Evolutionary conservation across 2,113 vertebrate genomes (phyloP).

Genomic region (Rattus norvegicus): DNA sequence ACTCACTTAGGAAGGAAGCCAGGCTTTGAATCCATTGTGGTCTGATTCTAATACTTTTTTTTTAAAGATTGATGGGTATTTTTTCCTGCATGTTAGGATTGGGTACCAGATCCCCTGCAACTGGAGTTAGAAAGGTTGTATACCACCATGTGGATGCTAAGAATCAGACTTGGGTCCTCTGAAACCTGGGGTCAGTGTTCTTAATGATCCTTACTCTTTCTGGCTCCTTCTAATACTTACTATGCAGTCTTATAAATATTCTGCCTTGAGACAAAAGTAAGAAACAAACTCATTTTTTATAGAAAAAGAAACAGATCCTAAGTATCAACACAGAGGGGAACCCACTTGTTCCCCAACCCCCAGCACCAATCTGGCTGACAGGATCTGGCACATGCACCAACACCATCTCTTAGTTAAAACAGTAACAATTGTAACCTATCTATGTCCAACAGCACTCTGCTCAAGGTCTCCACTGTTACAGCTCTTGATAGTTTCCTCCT

Average conservation of each 20-base stretch:
- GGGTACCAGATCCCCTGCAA: not conserved
- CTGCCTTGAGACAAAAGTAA: not conserved
- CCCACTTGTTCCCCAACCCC: not conserved
- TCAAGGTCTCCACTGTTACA: not conserved
- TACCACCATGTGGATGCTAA: not conserved
- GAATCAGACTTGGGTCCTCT: not conserved
- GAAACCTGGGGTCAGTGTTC: not conserved
- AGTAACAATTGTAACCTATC: not conserved
- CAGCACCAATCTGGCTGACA: not conserved
- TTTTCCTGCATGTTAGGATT: not conserved
- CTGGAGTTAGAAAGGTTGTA: not conserved
- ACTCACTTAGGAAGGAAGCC: not conserved
- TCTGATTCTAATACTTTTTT: not conserved
- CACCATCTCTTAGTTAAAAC: not conserved
- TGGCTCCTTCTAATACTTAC: not conserved
- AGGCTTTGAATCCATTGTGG: not conserved
- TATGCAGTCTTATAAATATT: not conserved
- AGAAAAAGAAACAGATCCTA: not conserved
- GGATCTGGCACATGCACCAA: not conserved
- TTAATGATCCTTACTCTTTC: not conserved
- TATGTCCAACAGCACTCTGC: not conserved
- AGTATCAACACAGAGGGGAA: not conserved
- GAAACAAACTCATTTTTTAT: not conserved
- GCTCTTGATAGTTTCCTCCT: constrained; percentile 21
- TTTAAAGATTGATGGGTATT: not conserved